A percentile compares a stretch with the other conserved stretches of the same genome.
These are phyloP conservation scores for Chlorops oryzae DNA, from an alignment of 1,140 invertebrate genomes.

Conservation along the genomic window DNA sequence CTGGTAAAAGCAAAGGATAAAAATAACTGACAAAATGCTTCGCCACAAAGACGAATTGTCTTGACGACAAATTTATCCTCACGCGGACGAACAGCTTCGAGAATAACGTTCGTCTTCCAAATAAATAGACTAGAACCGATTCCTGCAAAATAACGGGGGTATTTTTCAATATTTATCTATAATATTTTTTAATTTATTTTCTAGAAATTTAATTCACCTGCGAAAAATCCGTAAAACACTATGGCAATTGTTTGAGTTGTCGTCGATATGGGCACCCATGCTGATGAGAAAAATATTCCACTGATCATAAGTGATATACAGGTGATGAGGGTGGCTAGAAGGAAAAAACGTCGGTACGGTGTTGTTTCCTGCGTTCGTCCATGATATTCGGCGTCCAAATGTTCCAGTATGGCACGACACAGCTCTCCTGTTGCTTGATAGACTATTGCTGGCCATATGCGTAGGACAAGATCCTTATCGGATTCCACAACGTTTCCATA, in stretches of 20 bases:
- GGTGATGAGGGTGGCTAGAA: constrained; percentile 36
- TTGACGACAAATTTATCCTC: constrained; percentile 45
- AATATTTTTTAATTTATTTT: neutral
- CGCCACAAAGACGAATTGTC: constrained; percentile 41
- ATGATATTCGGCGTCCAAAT: constrained; percentile 39
- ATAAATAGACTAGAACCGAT: constrained; percentile 40
- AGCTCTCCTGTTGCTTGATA: constrained; percentile 43
- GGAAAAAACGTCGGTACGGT: constrained; percentile 33
- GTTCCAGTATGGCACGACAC: constrained; percentile 42
- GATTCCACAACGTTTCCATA: constrained; percentile 45
- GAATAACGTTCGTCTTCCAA: constrained; percentile 43
- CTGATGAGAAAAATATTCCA: constrained; percentile 41
- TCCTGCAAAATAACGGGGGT: constrained; percentile 16
- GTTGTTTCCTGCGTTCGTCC: constrained; percentile 36
- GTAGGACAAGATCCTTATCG: constrained; percentile 40
- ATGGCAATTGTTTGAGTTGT: constrained; percentile 43
- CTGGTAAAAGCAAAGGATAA: constrained; percentile 45
- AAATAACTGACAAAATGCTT: constrained; percentile 44
- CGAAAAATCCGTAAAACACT: constrained; percentile 42
- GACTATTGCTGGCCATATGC: constrained; percentile 44
- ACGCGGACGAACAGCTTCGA: constrained; percentile 43
- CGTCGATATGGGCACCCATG: constrained; percentile 39
- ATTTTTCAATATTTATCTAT: neutral
- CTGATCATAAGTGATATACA: constrained; percentile 40
- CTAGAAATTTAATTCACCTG: constrained; percentile 21